A percentile compares a stretch with the other conserved stretches of the same genome.
These are phyloP conservation scores for Pheosia tremula DNA, from an alignment of 2,888 invertebrate species.

Conservation along the genomic window DNA sequence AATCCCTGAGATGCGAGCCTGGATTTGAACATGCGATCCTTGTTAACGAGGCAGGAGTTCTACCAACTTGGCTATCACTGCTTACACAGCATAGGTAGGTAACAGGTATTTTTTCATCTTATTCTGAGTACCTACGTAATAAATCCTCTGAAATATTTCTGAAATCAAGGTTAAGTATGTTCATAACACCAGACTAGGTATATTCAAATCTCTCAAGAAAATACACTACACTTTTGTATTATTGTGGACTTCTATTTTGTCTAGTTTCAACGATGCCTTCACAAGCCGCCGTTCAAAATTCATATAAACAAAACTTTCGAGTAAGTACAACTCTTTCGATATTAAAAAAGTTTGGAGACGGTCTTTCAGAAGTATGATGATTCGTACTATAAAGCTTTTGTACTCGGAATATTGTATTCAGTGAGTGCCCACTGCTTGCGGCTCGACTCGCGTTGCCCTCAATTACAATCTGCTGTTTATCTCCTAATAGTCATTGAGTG, in stretches of 20 bases:
- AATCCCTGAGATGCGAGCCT: too few species aligned
- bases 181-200: background rate
- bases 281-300: slow-evolving; percentile 34
- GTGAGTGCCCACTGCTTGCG: too few species aligned
- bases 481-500: too few species aligned
- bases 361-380: slow-evolving; percentile 22
- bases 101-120: too few species aligned
- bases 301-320: slow-evolving; percentile 41
- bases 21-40: too few species aligned
- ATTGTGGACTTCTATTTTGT: slow-evolving; percentile 1
- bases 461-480: too few species aligned
- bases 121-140: too few species aligned
- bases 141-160: background rate
- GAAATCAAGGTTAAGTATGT: too few species aligned
- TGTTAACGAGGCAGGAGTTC: too few species aligned
- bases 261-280: slow-evolving; percentile 23
- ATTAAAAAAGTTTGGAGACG: slow-evolving; percentile 56
- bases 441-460: too few species aligned
- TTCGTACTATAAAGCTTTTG: slow-evolving; percentile 11
- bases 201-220: slow-evolving; percentile 4
- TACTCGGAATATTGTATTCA: slow-evolving; percentile 5
- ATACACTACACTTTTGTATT: background rate
- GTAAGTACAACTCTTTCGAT: slow-evolving; percentile 47
- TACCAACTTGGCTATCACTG: too few species aligned
- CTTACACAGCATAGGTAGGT: too few species aligned